Evolutionary conservation across 2,113 vertebrate species (phyloP), one percentile per base, ranked within the genome.

Genomic region (Acanthisitta chloris): DNA sequence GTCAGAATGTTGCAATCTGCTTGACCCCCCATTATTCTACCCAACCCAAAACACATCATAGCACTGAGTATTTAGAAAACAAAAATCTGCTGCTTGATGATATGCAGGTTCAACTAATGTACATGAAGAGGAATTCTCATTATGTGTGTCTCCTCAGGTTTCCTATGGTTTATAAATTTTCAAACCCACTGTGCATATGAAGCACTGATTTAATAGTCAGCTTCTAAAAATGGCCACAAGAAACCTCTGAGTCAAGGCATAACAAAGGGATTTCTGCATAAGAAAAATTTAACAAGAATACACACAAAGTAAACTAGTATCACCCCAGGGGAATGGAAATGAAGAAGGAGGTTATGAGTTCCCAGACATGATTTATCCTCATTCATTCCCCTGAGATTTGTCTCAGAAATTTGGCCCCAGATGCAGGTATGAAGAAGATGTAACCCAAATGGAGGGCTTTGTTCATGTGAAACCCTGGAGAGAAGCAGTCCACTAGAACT

Each of bases 21-120:
- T 83, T 94, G 77, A 74, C 54, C 38, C 28, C 52, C 79, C 38
- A 49, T 89, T 85, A 80, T 65, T 93, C 45, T 73, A 17, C 10
- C 12, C 55, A 85, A 52, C 20, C 14, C 49, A 81, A n/a, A 8
- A 29, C 11, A 49, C 12, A 43, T 58, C 38, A 51, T 16, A 64
- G 11, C 36, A 49, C 0, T 34, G 34, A 40, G 8, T 83, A 70
- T 77, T 87, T 64, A 88, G 62, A 82, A 94, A 85, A 77, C 1
- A 31, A 25, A 84, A 76, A 52, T 77, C 42, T 91, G 21, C 46
- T 70, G 18, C 51, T 77, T 66, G 29, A 46, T 81, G 29, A 14
- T 59, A 25, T 26, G 11, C 16, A 58, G 49, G 21, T 92, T 94
- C 58, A 54, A 26, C 18, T 82, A 23, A 64, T 5, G 14, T 42